Percentiles rank a stretch among this genome's conserved stretches.
phyloP scores from a whole-genome alignment of 2,113 vertebrate species.

The Neodontobutis hainanensis region DNA sequence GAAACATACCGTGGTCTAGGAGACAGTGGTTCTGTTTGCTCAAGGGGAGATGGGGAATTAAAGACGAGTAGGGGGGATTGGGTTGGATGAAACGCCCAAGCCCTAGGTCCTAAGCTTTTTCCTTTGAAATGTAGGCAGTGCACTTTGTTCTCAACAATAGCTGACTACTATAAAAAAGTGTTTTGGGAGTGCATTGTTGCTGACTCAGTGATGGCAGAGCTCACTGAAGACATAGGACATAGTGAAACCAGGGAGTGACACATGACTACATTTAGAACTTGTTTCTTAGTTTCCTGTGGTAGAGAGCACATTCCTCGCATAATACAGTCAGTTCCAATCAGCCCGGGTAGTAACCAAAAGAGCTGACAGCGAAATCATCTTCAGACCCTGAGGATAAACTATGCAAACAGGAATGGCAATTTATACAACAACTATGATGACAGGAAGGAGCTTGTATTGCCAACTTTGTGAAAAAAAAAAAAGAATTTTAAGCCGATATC shows the following conservation, averaged over 20 bases:
- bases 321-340: background rate
- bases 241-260: conserved; percentile 18
- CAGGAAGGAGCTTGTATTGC: background rate
- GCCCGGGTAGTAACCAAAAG: background rate
- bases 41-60: conserved; percentile 5
- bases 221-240: conserved; percentile 9
- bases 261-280: conserved; percentile 30
- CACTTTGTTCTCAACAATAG: background rate
- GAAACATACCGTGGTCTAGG: conserved; percentile 35
- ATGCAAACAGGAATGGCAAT: too few relatives aligned
- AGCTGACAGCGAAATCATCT: too few relatives aligned
- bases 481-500: conserved; percentile 32
- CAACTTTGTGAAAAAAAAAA: conserved; percentile 37
- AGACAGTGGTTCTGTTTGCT: conserved; percentile 23
- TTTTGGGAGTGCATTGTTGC: conserved; percentile 5
- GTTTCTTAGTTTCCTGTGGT: conserved; percentile 25
- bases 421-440: background rate
- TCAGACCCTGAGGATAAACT: too few relatives aligned
- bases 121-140: background rate
- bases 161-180: background rate
- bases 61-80: background rate
- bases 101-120: conserved; percentile 14
- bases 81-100: conserved; percentile 16
- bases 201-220: conserved; percentile 30
- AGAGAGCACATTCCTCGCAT: conserved; percentile 29